Evolutionary conservation across 2,113 vertebrate species (phyloP), one percentile per base, ranked within the genome.

Genomic region (Phalacrocorax pelagicus): DNA sequence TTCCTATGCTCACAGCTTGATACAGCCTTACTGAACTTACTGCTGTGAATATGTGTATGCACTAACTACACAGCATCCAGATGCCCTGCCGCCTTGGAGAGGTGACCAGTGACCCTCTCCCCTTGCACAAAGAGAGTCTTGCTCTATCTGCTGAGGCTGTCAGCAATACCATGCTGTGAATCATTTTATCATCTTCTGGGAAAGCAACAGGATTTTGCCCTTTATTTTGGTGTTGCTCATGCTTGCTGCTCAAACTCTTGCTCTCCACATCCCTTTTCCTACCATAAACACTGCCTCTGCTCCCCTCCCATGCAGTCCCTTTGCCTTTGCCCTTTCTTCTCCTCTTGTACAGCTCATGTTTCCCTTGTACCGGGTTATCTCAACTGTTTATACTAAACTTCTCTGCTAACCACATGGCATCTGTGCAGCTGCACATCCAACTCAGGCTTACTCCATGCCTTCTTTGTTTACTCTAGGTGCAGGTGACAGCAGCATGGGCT

Each of bases 321-420:
- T 86, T 80, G 54, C 34, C 40, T 87, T 93, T 91, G 36, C 52
- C 69, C 69, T 94, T 92, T 83, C 71, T 86, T 38, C 73, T 86
- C 20, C 36, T 65, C 27, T 81, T 2, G 4, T 44, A 67, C 19
- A 74, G 57, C 29, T 95, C 9, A 0, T 58, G 23, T 90, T 91
- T 94, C 73, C 40, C 34, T 89, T 61, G 21, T 47, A 40, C 47
- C 0, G 0, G 44, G 44, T 94, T 90, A 84, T 95, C 85, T 92
- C 79, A 94, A 87, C 70, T 85, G 66, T 82, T 95, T 92, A 38
- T n/a, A 57, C 55, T 70, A 81, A 86, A 92, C 77, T 89, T 61
- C 81, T 81, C 62, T 61, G 62, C 65, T 80, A 93, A 79, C n/a
- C 61, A 52, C 61, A 34, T 47, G 81, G 81, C 73, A 75, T 89